Evolutionary conservation across 2,113 vertebrate species (phyloP), one percentile per base, ranked within the genome.

Genomic region (Ciconia maguari): DNA sequence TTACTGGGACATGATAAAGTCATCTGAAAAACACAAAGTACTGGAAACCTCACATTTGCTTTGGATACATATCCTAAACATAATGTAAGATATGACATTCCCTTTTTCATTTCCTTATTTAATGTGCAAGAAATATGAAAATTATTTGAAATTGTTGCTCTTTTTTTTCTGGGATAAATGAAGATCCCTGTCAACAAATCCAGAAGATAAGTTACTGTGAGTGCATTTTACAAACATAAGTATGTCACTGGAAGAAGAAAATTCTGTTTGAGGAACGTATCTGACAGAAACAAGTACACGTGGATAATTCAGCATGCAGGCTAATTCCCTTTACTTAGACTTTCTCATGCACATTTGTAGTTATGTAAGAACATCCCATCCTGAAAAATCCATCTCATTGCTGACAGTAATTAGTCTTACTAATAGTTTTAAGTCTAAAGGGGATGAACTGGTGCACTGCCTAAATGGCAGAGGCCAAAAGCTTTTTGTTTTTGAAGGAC

Each of bases 41-140:
- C 14, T 93, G 42, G 74, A 97, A 94, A 94, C 11, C 57, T 94
- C 16, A 7, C 69, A 92, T 98, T 97, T 97, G 77, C 75, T 98
- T 97, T 97, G 94, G 95, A 95, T 93, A 95, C 27, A 10, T 95
- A 91, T 74, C 83, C 85, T 57, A 86, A 96, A 82, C 65, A 90
- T 42, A 38, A 49, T 13, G 20, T 60, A 76, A 81, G 20, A 64
- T 8, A 51, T 36, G 48, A 81, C 78, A 72, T 88, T 87, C 66
- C 57, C 75, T 75, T 78, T 96, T 97, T 82, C 9, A 93, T 69
- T 87, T 85, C 61, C 41, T 92, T 82, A 81, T 83, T 88, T 94
- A 82, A 86, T 15, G 6, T 26, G 21, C 24, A 95, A 92, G 68
- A 96, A 95, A 55, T 17, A 72, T 4, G 13, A 83, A 85, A 97